A percentile compares a stretch with the other conserved stretches of the same genome.
These are phyloP conservation scores for Leptothorax acervorum DNA, from an alignment of 2,888 invertebrate genomes.

Conservation along the genomic window DNA sequence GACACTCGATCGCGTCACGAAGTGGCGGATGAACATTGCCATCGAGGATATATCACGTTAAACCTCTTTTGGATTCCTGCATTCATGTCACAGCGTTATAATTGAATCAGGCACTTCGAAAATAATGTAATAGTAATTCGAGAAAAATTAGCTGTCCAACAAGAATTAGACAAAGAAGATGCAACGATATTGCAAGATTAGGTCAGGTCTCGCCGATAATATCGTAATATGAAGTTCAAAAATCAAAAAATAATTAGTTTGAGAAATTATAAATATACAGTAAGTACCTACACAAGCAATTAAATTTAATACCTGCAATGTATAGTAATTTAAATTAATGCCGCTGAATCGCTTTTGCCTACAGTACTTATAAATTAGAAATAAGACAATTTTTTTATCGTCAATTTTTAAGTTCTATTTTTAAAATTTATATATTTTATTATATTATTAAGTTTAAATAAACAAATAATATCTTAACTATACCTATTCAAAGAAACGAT, in stretches of 20 bases:
- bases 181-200: not conserved
- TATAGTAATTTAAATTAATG: not conserved
- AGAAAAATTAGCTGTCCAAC: not conserved
- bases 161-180: not conserved
- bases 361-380: not conserved
- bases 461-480: not conserved
- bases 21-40: constrained; percentile 22
- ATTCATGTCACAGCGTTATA: not conserved
- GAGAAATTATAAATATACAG: not conserved
- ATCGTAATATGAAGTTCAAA: not conserved
- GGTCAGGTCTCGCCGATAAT: not conserved
- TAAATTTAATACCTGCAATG: not conserved
- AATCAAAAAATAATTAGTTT: not conserved
- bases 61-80: constrained; percentile 10
- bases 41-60: not conserved
- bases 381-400: not conserved
- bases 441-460: not conserved
- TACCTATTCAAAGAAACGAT: not conserved
- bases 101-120: not conserved
- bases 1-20: constrained; percentile 57
- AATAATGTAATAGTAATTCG: not conserved
- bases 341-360: not conserved
- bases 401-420: not conserved
- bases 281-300: not conserved
- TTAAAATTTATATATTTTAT: not conserved